phyloP scores from a whole-genome alignment of 2,113 vertebrate genomes.

The Sprattus sprattus region DNA sequence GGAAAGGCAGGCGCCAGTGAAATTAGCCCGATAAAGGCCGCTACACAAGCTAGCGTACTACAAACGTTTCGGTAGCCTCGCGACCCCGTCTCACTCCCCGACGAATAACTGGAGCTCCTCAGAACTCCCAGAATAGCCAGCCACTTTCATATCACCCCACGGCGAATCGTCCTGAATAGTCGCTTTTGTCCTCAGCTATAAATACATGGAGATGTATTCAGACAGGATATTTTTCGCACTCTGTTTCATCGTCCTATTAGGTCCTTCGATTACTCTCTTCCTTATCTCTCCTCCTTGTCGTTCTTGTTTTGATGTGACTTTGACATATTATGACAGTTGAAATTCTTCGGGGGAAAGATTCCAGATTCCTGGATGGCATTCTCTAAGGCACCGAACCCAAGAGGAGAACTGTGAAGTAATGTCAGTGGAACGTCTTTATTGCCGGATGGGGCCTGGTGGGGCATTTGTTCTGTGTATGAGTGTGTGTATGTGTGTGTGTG shows the following conservation, averaged over 20 bases:
- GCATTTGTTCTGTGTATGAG: too few relatives aligned
- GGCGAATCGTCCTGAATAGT: background rate
- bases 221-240: background rate
- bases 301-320: too few relatives aligned
- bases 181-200: background rate
- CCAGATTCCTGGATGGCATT: too few relatives aligned
- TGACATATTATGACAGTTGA: too few relatives aligned
- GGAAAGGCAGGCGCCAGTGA: background rate
- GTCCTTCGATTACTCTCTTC: background rate
- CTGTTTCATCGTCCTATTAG: background rate
- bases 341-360: too few relatives aligned
- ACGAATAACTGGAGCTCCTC: background rate
- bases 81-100: background rate
- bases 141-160: background rate
- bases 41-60: background rate
- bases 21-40: background rate
- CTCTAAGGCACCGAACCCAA: too few relatives aligned
- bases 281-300: background rate
- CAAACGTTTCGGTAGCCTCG: background rate
- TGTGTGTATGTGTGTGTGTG: too few relatives aligned
- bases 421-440: too few relatives aligned
- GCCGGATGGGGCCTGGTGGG: background rate
- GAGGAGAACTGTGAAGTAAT: too few relatives aligned
- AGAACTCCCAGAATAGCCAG: background rate
- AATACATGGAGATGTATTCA: slow-evolving; percentile 11